These are phyloP conservation scores for Gorsachius goisagi DNA, from an alignment of 2,113 vertebrate genomes.

Conservation along the genomic window DNA sequence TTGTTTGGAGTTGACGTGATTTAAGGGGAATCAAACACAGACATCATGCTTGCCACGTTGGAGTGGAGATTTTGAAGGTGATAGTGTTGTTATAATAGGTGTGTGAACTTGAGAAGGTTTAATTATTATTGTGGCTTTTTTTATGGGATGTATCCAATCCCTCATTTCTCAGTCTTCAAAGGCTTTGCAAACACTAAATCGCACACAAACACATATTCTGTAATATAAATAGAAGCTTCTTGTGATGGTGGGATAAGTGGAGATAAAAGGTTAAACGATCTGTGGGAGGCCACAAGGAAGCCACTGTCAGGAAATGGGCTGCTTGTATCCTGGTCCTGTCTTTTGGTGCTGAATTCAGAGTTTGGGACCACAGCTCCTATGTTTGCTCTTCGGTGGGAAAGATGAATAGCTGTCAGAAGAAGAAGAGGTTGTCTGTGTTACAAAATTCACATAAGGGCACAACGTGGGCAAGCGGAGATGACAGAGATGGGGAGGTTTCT, in stretches of 20 bases:
- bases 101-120: conserved; percentile 21
- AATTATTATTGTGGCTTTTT: conserved; percentile 54
- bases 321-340: neutral
- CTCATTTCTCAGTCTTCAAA: conserved; percentile 43
- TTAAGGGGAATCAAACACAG: neutral
- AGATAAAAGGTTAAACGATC: conserved; percentile 29
- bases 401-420: neutral
- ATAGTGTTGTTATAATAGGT: conserved; percentile 7
- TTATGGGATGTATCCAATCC: neutral
- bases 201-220: neutral
- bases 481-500: neutral
- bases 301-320: neutral
- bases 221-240: conserved; percentile 47
- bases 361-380: neutral
- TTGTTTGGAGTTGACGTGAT: neutral
- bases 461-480: rapidly evolving
- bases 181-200: neutral
- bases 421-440: neutral
- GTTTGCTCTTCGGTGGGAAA: neutral
- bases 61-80: neutral
- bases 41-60: neutral
- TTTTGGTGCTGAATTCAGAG: neutral
- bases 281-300: conserved; percentile 21
- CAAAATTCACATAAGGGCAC: neutral
- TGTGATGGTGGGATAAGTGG: neutral